Base-by-base conservation (phyloP, 2,888 invertebrate genomes). In the Lacanobia oleracea region DNA sequence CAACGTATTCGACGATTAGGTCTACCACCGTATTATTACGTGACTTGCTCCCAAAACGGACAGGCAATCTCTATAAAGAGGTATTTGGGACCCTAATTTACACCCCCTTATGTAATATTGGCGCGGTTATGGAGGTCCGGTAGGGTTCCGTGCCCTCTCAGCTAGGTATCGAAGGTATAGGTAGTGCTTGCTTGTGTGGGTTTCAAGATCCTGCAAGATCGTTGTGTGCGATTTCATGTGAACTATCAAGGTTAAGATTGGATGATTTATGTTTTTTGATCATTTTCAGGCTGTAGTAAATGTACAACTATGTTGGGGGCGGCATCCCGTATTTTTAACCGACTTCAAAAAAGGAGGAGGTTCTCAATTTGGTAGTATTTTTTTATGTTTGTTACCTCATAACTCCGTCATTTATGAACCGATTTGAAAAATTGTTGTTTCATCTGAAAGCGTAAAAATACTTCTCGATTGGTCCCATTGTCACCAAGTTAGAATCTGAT, bases 1-100 rank as follows among this genome's bases (percentile, higher is more conserved):
- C 86, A 86, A 82, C 81, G 83, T 79, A 83, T 86, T 86, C 73
- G 87, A 82, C 92, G 90, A 93, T 93, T 93, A 93, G 90, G 91
- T 85, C 86, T 88, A 91, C 92, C 94, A 90, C 93, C 89, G 91
- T 93, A 93, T 93, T 93, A 94, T 94, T 94, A 94, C 94, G 94
- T 94, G 95, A 94, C 93, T 92, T 82, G 93, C 87, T 87, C 91
- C 88, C 90, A 87, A 91, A 93, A 88, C 91, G 92, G 93, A 92
- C 92, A 92, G 88, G 92, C 94, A 93, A 94, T 94, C 94, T 92
- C 93, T 92, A 93, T 94, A 93, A 93, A 94, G 92, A 93, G 94
- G 93, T 92, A 92, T 94, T 93, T 91, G 93, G 91, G 89, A 93
- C 93, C 94, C 94, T 94, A 94, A 95, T 95, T 95, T 94, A 94